Evolutionary conservation across 2,888 invertebrate species (phyloP).

Genomic region (Cantharis nigra): DNA sequence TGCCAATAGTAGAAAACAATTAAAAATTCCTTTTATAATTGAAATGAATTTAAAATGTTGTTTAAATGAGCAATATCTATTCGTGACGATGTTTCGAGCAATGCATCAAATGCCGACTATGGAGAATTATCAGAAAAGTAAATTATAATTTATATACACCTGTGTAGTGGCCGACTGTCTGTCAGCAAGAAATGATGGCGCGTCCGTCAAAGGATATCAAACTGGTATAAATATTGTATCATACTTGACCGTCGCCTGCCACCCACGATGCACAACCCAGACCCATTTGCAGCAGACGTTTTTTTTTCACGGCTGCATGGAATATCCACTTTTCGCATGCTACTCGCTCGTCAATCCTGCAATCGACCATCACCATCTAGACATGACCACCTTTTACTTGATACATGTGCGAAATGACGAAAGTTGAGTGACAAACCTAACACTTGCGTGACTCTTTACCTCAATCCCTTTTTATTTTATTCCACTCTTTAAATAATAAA

Average conservation of each 20-base stretch:
- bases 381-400: slow-evolving; percentile 50
- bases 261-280: slow-evolving; percentile 46
- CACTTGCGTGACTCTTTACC: slow-evolving; percentile 21
- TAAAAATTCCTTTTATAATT: slow-evolving; percentile 56
- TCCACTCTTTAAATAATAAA: neutral
- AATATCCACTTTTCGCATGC: slow-evolving; percentile 47
- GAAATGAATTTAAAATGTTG: slow-evolving; percentile 50
- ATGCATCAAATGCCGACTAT: slow-evolving; percentile 44
- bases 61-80: slow-evolving; percentile 55
- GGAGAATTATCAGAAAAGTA: slow-evolving; percentile 50
- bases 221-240: slow-evolving; percentile 52
- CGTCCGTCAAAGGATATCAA: slow-evolving; percentile 47
- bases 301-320: slow-evolving; percentile 34
- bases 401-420: slow-evolving; percentile 49
- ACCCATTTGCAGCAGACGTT: slow-evolving; percentile 38
- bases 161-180: slow-evolving; percentile 32
- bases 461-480: neutral
- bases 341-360: slow-evolving; percentile 50
- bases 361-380: slow-evolving; percentile 54
- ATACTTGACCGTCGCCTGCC: slow-evolving; percentile 46
- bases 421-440: slow-evolving; percentile 39
- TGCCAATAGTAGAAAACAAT: slow-evolving; percentile 50
- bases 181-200: slow-evolving; percentile 43
- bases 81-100: slow-evolving; percentile 45
- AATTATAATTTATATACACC: slow-evolving; percentile 51